phyloP scores from a whole-genome alignment of 2,797 vertebrate species.

The Smutsia temminckii region DNA sequence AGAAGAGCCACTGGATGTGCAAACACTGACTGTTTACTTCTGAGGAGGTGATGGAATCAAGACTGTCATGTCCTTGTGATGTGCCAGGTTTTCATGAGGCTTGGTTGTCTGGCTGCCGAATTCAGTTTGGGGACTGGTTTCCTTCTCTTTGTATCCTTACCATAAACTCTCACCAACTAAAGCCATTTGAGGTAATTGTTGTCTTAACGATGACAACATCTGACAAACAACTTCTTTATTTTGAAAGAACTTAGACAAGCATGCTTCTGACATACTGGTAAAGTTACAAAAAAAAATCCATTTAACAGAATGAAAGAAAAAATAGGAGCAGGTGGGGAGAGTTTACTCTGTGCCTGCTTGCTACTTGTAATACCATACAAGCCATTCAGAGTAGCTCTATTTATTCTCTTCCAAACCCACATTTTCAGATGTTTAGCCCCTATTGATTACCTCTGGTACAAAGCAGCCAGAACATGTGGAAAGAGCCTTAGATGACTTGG shows the following conservation, averaged over 20 bases:
- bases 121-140: neutral
- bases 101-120: neutral
- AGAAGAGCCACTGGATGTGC: neutral
- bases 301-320: neutral
- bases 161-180: neutral
- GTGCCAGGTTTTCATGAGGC: neutral
- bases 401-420: neutral
- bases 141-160: neutral
- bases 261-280: neutral
- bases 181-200: conserved; percentile 7
- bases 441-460: neutral
- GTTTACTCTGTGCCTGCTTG: neutral
- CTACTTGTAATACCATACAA: neutral
- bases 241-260: neutral
- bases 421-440: neutral
- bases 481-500: neutral
- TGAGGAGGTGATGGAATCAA: neutral
- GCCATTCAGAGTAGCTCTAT: neutral
- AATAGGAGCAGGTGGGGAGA: neutral
- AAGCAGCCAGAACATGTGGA: neutral
- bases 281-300: neutral
- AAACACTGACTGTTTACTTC: neutral
- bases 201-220: too few relatives aligned
- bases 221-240: too few relatives aligned
- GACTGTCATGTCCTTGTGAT: neutral